Conservation (phyloP, 2,888 invertebrate species). For the Thecocarcelia acutangulata region DNA sequence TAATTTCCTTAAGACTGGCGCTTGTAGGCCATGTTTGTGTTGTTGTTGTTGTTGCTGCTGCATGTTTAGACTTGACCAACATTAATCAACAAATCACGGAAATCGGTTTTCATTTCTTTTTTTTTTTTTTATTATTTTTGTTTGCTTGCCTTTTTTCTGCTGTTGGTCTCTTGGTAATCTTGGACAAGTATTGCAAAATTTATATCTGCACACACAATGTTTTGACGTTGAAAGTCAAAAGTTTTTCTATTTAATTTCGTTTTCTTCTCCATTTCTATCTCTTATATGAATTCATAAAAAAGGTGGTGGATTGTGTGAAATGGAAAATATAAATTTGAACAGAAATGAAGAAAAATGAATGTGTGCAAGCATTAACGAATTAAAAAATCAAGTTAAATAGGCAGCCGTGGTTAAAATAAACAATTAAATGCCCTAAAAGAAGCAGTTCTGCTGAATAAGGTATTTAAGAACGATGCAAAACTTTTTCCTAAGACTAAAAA, state of each 20-base stretch:
- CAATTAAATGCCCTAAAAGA: neutral
- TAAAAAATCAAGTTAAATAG: conserved; percentile 31
- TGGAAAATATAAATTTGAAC: conserved; percentile 34
- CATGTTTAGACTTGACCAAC: conserved; percentile 69
- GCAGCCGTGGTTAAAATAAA: neutral
- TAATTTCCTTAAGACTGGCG: conserved; percentile 65
- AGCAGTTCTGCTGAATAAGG: neutral
- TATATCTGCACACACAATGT: conserved; percentile 58
- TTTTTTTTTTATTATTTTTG: conserved; percentile 38
- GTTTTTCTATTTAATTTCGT: conserved; percentile 38
- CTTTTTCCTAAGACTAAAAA: too few species aligned
- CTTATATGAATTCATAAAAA: conserved; percentile 31
- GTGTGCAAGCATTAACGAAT: conserved; percentile 39
- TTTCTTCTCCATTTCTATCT: conserved; percentile 23
- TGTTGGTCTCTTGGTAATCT: conserved; percentile 26
- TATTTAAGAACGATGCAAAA: too few species aligned
- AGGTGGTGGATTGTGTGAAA: conserved; percentile 48
- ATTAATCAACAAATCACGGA: conserved; percentile 71
- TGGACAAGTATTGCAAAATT: conserved; percentile 60
- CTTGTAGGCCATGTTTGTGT: conserved; percentile 64
- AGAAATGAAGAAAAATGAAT: conserved; percentile 58
- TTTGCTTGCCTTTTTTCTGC: conserved; percentile 3
- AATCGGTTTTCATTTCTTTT: conserved; percentile 66
- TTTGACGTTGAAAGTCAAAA: conserved; percentile 67
- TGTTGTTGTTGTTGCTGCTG: conserved; percentile 44